phyloP scores from a whole-genome alignment of 2,797 vertebrate species.

The Bucorvus abyssinicus region DNA sequence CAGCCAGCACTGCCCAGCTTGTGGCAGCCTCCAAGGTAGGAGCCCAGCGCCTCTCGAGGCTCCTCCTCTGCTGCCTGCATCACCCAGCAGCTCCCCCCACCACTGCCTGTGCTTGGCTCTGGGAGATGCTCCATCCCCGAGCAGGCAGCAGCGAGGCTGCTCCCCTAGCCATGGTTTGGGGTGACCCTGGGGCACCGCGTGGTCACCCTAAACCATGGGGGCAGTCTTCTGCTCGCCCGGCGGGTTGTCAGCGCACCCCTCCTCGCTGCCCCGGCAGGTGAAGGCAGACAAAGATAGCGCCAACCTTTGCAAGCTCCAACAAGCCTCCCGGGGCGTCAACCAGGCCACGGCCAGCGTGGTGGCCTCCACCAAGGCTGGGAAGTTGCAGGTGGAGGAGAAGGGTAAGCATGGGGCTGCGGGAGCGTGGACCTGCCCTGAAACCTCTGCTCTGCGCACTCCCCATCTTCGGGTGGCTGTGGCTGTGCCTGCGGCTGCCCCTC shows the following conservation, averaged over 20 bases:
- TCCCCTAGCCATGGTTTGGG: neutral
- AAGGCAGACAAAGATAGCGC: constrained; percentile 93
- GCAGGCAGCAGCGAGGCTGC: neutral
- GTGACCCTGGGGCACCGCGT: neutral
- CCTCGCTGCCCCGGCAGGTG: constrained; percentile 76
- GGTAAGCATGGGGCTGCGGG: constrained; percentile 67
- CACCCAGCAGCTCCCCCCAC: neutral
- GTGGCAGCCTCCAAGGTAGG: constrained; percentile 96
- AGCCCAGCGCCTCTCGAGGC: accelerated
- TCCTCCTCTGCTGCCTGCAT: neutral
- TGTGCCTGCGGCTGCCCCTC: neutral
- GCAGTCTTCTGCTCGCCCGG: neutral
- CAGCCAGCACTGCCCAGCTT: constrained; percentile 94
- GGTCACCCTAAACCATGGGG: neutral
- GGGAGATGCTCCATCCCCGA: neutral
- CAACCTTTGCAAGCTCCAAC: constrained; percentile 88
- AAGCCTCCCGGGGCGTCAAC: constrained; percentile 89
- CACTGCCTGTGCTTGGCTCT: accelerated
- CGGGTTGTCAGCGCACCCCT: accelerated
- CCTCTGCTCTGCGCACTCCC: neutral
- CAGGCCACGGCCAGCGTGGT: constrained; percentile 92
- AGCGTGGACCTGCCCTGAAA: neutral
- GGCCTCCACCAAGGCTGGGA: constrained; percentile 93
- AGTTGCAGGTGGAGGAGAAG: constrained; percentile 92
- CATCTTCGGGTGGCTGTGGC: neutral